A percentile compares a stretch with the other conserved stretches of the same genome.
These are phyloP conservation scores for Polydrusus tereticollis DNA, from an alignment of 2,888 invertebrate genomes.

Conservation along the genomic window DNA sequence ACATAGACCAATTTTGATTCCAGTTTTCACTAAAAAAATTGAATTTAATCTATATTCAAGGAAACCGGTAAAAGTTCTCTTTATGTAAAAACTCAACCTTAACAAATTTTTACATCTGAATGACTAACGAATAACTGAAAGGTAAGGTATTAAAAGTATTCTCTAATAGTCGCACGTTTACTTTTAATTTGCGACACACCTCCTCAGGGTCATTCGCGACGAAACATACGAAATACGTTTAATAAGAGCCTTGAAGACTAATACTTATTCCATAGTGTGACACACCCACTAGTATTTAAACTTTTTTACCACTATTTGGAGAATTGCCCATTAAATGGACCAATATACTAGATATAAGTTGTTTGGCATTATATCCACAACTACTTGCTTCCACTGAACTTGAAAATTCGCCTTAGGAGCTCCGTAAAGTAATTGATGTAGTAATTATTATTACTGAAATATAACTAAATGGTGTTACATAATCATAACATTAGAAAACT, in stretches of 20 bases:
- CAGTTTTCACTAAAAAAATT: no score
- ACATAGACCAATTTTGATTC: no score
- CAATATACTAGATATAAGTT: background rate
- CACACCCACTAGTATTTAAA: background rate
- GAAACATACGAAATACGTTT: no score
- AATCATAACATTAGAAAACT: no score
- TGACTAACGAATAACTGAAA: constrained; percentile 1
- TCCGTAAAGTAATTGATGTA: no score
- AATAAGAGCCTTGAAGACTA: no score
- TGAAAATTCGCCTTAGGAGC: constrained; percentile 11
- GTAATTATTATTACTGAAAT: no score
- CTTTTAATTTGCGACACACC: constrained; percentile 15
- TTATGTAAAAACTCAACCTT: background rate
- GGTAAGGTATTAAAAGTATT: background rate
- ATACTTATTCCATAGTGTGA: background rate
- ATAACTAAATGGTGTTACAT: no score
- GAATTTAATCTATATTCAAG: no score
- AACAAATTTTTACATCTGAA: background rate
- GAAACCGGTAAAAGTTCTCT: constrained; percentile 36
- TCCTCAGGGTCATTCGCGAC: background rate
- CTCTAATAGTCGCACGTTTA: background rate
- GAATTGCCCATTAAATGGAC: constrained; percentile 1
- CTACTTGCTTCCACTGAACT: constrained; percentile 21
- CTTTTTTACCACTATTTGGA: background rate
- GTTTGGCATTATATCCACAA: background rate